Conservation (phyloP, 2,113 vertebrate genomes). For the Nannospalax galili region DNA sequence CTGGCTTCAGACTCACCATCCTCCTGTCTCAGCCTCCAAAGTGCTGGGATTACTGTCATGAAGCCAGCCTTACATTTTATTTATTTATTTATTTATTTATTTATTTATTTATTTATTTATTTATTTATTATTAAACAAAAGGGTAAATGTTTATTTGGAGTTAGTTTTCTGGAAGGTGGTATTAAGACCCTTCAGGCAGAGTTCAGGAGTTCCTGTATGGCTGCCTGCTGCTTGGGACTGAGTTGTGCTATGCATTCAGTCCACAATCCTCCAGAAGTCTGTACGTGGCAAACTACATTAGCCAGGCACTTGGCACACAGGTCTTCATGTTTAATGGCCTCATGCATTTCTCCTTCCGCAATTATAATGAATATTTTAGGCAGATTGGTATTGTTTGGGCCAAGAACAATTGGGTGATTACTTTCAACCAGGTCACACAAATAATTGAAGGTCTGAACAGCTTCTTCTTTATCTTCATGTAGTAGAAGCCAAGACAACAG, state of each 20-base stretch:
- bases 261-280: too few relatives aligned
- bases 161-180: slow-evolving; percentile 87
- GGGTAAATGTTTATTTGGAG: slow-evolving; percentile 91
- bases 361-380: slow-evolving; percentile 98
- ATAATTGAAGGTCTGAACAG: too few relatives aligned
- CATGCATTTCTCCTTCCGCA: slow-evolving; percentile 95
- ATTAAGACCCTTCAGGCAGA: slow-evolving; percentile 91
- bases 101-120: too few relatives aligned
- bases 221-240: slow-evolving; percentile 96
- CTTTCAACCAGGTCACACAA: slow-evolving; percentile 99
- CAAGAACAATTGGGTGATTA: slow-evolving; percentile 97
- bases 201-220: slow-evolving; percentile 97
- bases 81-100: too few relatives aligned
- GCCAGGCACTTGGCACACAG: slow-evolving; percentile 96
- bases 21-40: not conserved
- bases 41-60: not conserved
- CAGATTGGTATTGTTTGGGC: slow-evolving; percentile 96
- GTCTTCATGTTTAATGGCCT: slow-evolving; percentile 96
- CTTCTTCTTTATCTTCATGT: slow-evolving; percentile 99
- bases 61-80: too few relatives aligned
- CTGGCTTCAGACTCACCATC: not conserved
- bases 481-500: slow-evolving; percentile 98
- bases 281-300: slow-evolving; percentile 98
- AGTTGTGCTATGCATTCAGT: slow-evolving; percentile 96
- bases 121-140: too few relatives aligned